Conservation (phyloP, 1,140 invertebrate genomes). For the Aethina tumida region DNA sequence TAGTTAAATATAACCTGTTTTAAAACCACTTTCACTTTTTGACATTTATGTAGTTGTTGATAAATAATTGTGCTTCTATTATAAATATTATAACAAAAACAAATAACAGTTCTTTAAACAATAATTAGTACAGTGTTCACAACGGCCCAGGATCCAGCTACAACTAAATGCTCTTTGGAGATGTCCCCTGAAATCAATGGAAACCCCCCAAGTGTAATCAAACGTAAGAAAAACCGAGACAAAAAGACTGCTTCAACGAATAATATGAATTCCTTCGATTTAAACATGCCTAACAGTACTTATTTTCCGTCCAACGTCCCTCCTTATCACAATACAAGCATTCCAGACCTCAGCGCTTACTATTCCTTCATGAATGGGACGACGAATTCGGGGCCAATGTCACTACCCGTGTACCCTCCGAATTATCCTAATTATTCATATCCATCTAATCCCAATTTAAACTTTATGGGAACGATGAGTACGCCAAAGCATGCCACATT, state of each 20-base stretch:
- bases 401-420: conserved; percentile 37
- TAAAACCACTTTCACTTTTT: background rate
- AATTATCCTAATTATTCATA: conserved; percentile 27
- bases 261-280: conserved; percentile 19
- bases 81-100: background rate
- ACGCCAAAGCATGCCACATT: conserved; percentile 17
- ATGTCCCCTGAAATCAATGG: conserved; percentile 35
- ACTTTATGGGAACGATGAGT: conserved; percentile 29
- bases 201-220: conserved; percentile 29
- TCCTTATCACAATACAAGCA: conserved; percentile 33
- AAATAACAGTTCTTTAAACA: background rate
- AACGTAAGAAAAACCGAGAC: conserved; percentile 33
- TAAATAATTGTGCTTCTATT: background rate
- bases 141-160: background rate
- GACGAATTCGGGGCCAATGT: conserved; percentile 43
- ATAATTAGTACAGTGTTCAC: background rate
- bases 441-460: too few relatives aligned
- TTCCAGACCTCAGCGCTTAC: conserved; percentile 26
- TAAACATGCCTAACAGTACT: conserved; percentile 24
- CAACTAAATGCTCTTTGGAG: conserved; percentile 7
- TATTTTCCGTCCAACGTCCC: conserved; percentile 42
- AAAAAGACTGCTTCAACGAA: conserved; percentile 21
- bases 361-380: conserved; percentile 36
- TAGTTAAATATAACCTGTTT: background rate
- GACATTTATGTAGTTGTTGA: background rate